Evolutionary conservation across 2,797 vertebrate genomes (phyloP).

Genomic region (Sylvilagus floridanus): DNA sequence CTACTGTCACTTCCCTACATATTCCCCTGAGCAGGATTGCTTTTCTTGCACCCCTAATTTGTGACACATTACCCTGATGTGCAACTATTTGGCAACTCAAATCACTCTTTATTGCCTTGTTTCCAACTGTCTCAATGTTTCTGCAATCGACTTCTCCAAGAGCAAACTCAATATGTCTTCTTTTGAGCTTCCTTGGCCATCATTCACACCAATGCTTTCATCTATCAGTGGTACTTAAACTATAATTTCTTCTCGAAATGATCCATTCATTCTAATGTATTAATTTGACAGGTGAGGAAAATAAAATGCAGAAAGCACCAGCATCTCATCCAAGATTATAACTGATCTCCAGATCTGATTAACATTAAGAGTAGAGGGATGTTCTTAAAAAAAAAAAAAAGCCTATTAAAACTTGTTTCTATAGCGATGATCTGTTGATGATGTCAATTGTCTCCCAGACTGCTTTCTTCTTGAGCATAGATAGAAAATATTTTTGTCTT

Average conservation of each 20-base stretch:
- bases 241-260: not conserved
- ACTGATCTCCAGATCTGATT: not conserved
- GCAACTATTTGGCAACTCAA: not conserved
- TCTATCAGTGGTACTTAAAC: not conserved
- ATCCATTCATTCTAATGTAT: not conserved
- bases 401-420: not conserved
- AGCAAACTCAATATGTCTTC: not conserved
- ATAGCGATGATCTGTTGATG: not conserved
- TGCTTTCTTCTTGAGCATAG: not conserved
- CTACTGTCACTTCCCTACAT: not conserved
- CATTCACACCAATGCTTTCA: not conserved
- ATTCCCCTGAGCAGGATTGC: not conserved
- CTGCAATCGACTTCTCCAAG: not conserved
- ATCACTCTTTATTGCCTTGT: not conserved
- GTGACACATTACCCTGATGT: not conserved
- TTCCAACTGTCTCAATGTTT: not conserved
- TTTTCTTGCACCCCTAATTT: not conserved
- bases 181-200: not conserved
- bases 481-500: not conserved
- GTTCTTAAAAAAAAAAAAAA: not conserved
- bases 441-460: not conserved
- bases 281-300: constrained; percentile 6
- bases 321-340: not conserved
- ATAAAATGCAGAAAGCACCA: not conserved
- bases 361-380: not conserved